Percentiles rank a stretch among this genome's conserved stretches.
Evolutionary conservation across 2,888 invertebrate genomes (phyloP).

Genomic region (Melanostoma scalare): DNA sequence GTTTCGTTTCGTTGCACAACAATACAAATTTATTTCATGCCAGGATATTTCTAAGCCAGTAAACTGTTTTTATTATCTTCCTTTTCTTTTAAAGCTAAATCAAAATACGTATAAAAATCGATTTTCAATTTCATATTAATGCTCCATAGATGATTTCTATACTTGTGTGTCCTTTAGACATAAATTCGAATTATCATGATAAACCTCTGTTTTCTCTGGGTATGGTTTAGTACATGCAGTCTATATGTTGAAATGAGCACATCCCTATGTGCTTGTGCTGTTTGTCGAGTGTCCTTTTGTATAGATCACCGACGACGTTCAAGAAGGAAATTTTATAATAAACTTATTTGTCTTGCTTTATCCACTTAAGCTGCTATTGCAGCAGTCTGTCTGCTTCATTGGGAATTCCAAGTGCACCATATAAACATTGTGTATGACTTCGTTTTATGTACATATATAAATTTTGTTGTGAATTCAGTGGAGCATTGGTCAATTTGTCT

Average conservation of each 20-base stretch:
- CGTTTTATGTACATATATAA: slow-evolving; percentile 11
- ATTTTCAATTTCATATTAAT: slow-evolving; percentile 57
- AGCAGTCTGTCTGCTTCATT: slow-evolving; percentile 44
- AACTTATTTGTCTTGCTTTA: slow-evolving; percentile 71
- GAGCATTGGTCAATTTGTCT: slow-evolving; percentile 59
- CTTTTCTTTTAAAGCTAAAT: not conserved
- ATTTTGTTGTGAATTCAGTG: slow-evolving; percentile 44
- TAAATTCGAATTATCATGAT: slow-evolving; percentile 62
- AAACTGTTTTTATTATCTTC: slow-evolving; percentile 2
- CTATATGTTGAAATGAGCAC: not conserved
- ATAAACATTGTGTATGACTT: not conserved
- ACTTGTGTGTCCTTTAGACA: slow-evolving; percentile 46
- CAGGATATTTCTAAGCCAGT: slow-evolving; percentile 19
- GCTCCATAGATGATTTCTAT: slow-evolving; percentile 34
- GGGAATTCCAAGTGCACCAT: slow-evolving; percentile 38
- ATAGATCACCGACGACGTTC: slow-evolving; percentile 33
- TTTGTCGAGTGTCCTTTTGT: slow-evolving; percentile 32
- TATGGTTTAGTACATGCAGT: slow-evolving; percentile 2
- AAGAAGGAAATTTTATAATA: slow-evolving; percentile 61
- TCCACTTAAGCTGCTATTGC: slow-evolving; percentile 63
- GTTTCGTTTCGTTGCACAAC: too few species aligned
- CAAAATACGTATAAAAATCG: slow-evolving; percentile 40
- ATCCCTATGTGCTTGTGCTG: slow-evolving; percentile 8
- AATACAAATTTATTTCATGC: slow-evolving; percentile 37
- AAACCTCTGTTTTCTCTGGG: slow-evolving; percentile 43